A percentile compares a stretch with the other conserved stretches of the same genome.
Conservation (phyloP, 2,888 invertebrate genomes). For the Lasioglossum zephyrum region DNA sequence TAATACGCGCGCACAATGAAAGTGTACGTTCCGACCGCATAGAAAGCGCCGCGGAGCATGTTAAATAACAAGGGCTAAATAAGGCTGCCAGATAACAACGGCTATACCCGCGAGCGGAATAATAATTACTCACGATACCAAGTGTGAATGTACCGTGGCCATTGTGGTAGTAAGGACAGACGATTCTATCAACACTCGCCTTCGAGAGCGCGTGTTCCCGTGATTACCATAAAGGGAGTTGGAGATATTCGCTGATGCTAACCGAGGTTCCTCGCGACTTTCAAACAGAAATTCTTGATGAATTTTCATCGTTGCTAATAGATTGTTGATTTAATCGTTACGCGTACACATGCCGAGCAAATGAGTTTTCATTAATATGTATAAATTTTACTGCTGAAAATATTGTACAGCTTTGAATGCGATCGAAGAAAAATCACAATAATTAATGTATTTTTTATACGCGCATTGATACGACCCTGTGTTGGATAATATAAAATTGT, state of each 20-base stretch:
- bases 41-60: slow-evolving; percentile 44
- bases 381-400: background rate
- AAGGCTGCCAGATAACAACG: slow-evolving; percentile 56
- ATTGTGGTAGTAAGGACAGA: slow-evolving; percentile 34
- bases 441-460: too few species aligned
- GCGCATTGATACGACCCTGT: too few species aligned
- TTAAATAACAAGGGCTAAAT: slow-evolving; percentile 51
- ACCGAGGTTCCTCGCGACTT: background rate
- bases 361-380: too few species aligned
- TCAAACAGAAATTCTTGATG: background rate
- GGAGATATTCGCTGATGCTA: slow-evolving; percentile 2
- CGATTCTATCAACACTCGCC: slow-evolving; percentile 19
- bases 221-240: slow-evolving; percentile 41
- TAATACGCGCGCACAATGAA: slow-evolving; percentile 47
- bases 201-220: slow-evolving; percentile 6
- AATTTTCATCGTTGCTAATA: background rate
- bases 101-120: slow-evolving; percentile 43
- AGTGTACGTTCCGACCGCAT: slow-evolving; percentile 17
- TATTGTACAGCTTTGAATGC: background rate
- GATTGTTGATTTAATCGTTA: background rate
- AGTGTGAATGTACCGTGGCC: slow-evolving; percentile 33
- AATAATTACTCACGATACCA: slow-evolving; percentile 51
- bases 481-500: too few species aligned
- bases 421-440: background rate
- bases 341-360: background rate